Base-by-base conservation (phyloP, 2,888 invertebrate genomes). In the Ashinkailepas kermadecensis region DNA sequence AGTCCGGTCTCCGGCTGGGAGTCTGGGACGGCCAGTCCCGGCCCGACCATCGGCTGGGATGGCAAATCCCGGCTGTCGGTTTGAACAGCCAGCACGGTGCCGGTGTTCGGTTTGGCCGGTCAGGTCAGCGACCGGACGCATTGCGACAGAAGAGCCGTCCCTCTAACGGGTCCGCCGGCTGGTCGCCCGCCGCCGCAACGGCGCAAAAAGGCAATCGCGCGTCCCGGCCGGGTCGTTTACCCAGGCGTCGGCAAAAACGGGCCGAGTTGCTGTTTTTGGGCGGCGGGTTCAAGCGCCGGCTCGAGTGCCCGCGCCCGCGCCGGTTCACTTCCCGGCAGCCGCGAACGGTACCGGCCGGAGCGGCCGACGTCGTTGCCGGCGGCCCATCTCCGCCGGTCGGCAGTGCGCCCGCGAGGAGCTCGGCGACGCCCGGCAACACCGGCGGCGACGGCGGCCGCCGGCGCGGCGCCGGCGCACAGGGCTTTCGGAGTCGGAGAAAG, bases 201-300 rank as follows among this genome's bases (percentile, higher is more conserved):
- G 23, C 56, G 56, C 74, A 74, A 74, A 74, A 74, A 74, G 74
- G 18, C 23, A 10, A n/a, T 18, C 74, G 21, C 56, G 21, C 21
- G 56, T 54, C 74, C 39, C 18, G 21, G 74, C 21, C 21, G 21
- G 74, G 74, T 74, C 74, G 56, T 74, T 74, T 74, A 74, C 74
- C 74, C 74, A 56, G 21, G 74, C 74, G 23, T 21, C 13, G 21
- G 15, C 18, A 74, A 74, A 74, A 74, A 54, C 21, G 39, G 39
- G 39, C 39, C 21, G 54, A 7, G 21, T 8, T 23, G 74, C 7
- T 56, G 70, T 74, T 74, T 74, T 74, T 74, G 21, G 74, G 74
- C 21, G 21, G 39, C 21, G 23, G 74, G 74, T 74, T 74, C 54
- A 74, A 56, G 54, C 74, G 74, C 21, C 74, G 54, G 74, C 39